Evolutionary conservation across 2,888 invertebrate genomes (phyloP).

Genomic region (Andrena haemorrhoa): DNA sequence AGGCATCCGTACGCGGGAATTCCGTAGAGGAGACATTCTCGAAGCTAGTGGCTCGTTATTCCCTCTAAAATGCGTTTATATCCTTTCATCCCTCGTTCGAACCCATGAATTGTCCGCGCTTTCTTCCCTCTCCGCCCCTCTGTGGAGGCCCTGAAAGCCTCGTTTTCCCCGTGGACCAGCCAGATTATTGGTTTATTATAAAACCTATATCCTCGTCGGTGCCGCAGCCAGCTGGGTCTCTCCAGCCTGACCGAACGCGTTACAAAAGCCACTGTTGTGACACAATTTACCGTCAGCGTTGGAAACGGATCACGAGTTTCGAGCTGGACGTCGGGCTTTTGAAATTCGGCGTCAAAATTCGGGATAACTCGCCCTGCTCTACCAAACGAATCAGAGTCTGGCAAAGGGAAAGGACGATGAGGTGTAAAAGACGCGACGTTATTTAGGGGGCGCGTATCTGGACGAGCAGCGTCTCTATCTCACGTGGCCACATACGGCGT

Average conservation of each 20-base stretch:
- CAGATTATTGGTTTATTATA: constrained; percentile 76
- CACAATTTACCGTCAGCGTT: constrained; percentile 9
- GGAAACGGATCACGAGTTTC: neutral
- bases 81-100: constrained; percentile 58
- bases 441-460: neutral
- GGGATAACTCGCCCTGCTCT: neutral
- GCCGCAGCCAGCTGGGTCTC: constrained; percentile 45
- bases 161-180: constrained; percentile 55
- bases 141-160: constrained; percentile 59
- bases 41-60: constrained; percentile 59
- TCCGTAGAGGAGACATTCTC: constrained; percentile 17
- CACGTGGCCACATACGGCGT: neutral
- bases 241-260: constrained; percentile 37
- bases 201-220: constrained; percentile 67
- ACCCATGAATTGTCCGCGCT: constrained; percentile 52
- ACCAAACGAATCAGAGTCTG: neutral
- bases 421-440: neutral
- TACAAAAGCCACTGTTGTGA: constrained; percentile 34
- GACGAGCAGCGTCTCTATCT: neutral
- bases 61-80: constrained; percentile 65
- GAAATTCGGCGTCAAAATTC: neutral
- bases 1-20: neutral
- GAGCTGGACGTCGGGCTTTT: neutral
- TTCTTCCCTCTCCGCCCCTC: constrained; percentile 28
- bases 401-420: neutral